Evolutionary conservation across 1,140 invertebrate species (phyloP).

Genomic region (fruit fly (Drosophila melanogaster)): Release_6_plus_ISO1_MT NC_004354.4:14099501-14100000

Average conservation of each 20-base stretch:
- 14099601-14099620: background rate
- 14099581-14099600: conserved; percentile 13
- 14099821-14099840: conserved; percentile 31
- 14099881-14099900: background rate
- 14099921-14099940: conserved; percentile 45
- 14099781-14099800: conserved; percentile 39
- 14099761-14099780: conserved; percentile 58
- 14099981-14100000: conserved; percentile 84
- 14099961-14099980: conserved; percentile 83
- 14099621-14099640: conserved; percentile 63
- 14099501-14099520: conserved; percentile 12
- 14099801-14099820: conserved; percentile 78
- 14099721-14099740: conserved; percentile 53
- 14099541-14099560: conserved; percentile 16
- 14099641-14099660: conserved; percentile 57
- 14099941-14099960: conserved; percentile 77
- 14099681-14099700: conserved; percentile 26
- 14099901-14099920: conserved; percentile 16
- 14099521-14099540: conserved; percentile 16
- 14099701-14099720: conserved; percentile 39
- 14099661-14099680: conserved; percentile 66
- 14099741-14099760: conserved; percentile 9
- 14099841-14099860: background rate
- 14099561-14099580: conserved; percentile 24
- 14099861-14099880: conserved; percentile 3